Conservation (phyloP, 37 sponge, comb jelly and placozoan species). For the Hormiphora californensis region DNA sequence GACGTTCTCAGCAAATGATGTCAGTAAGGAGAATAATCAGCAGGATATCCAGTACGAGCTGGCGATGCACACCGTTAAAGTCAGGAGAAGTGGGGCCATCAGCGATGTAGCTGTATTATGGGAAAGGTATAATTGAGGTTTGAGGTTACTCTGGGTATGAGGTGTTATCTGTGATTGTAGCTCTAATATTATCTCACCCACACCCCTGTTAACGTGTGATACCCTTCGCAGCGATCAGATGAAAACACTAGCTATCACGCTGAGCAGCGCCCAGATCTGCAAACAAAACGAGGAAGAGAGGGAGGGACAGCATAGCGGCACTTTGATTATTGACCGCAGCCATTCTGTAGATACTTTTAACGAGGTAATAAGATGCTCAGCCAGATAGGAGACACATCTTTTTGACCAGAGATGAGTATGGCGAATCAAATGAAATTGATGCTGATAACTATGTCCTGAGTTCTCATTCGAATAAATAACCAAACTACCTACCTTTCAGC, state of each 20-base stretch:
- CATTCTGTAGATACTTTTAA: slow-evolving; percentile 45
- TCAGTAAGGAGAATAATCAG: not conserved
- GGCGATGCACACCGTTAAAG: slow-evolving; percentile 59
- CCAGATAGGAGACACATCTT: no score
- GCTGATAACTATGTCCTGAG: no score
- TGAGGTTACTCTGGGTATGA: not conserved
- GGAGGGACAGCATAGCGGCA: not conserved
- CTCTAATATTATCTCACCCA: not conserved
- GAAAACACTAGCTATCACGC: slow-evolving; percentile 30
- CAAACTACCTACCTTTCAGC: slow-evolving; percentile 58
- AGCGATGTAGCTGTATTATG: slow-evolving; percentile 46
- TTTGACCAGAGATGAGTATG: no score
- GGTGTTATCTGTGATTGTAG: not conserved
- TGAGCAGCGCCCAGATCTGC: slow-evolving; percentile 17
- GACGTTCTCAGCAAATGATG: slow-evolving; percentile 47
- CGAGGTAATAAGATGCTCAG: no score
- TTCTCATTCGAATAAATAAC: no score
- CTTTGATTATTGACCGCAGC: slow-evolving; percentile 47
- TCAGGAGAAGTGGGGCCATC: slow-evolving; percentile 42
- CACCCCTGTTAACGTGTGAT: not conserved
- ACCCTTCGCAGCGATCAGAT: not conserved
- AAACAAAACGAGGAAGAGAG: slow-evolving; percentile 27
- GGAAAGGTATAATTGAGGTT: not conserved
- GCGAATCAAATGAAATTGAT: no score
- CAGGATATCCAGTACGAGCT: slow-evolving; percentile 52